Evolutionary conservation across 2,113 vertebrate species (phyloP), one percentile per base, ranked within the genome.

Genomic region (Sinocyclocheilus anophthalmus): DNA sequence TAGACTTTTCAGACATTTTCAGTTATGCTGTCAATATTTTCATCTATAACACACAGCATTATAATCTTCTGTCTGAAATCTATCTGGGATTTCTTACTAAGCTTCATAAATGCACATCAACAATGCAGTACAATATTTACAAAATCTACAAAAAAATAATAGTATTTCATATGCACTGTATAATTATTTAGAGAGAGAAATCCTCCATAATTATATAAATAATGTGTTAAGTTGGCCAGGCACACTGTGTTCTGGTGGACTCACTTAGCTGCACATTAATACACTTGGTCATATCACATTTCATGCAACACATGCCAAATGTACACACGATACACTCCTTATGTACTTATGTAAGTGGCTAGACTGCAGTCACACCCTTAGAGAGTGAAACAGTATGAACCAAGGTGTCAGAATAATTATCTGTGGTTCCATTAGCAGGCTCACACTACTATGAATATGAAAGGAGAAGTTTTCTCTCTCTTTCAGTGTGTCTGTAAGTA

Each of bases 241-340:
- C 42, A 81, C 61, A 81, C 61, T 18, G n/a, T 48, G 61, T 81
- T 22, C 24, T 79, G 57, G 57, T 69, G 20, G 42, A 48, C 61
- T 50, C 18, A 82, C 16, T 11, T 45, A 53, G 45, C 24, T 70
- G 42, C 26, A 82, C 18, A 53, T 70, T 33, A 53, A 18, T 82
- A 82, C 20, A 22, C 24, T 50, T 9, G 13, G 5, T 82, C 26
- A 30, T 37, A 82, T 82, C 24, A 16, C n/a, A 82, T 82, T 82
- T 82, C 26, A 82, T 33, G 50, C 26, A 70, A 37, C 61, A 53
- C 80, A 70, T 82, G 81, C 63, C 81, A 82, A 53, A 20, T 48
- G 5, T 69, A 82, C 42, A 82, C 24, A 53, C 8, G 45, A 82
- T 82, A 82, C 81, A 50, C 30, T 42, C 14, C 5, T 82, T 70